These are phyloP conservation scores for Ctenicera cuprea DNA, from an alignment of 2,888 invertebrate genomes.

Conservation along the genomic window DNA sequence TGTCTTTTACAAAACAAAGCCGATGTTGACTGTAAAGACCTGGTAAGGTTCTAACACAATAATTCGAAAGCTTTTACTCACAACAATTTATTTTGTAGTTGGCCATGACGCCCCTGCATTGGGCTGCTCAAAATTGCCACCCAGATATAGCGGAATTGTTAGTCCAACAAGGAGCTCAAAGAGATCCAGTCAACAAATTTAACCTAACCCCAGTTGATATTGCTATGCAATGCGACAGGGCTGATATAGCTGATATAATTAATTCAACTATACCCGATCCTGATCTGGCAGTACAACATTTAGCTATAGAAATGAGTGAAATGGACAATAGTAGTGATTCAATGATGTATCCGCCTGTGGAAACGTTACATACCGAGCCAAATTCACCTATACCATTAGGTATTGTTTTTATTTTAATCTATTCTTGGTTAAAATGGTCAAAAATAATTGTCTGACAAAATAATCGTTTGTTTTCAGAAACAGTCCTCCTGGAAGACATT, in stretches of 20 bases:
- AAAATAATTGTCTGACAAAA: background rate
- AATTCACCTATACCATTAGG: constrained; percentile 56
- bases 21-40: constrained; percentile 84
- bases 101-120: constrained; percentile 94
- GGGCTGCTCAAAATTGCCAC: constrained; percentile 92
- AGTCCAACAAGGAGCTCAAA: constrained; percentile 84
- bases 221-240: constrained; percentile 79
- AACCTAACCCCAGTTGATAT: constrained; percentile 82
- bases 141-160: constrained; percentile 80
- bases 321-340: constrained; percentile 54
- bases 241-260: constrained; percentile 77
- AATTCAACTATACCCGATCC: constrained; percentile 67
- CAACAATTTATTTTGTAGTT: constrained; percentile 73
- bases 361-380: constrained; percentile 44
- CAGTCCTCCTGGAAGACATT: constrained; percentile 55
- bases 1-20: constrained; percentile 82
- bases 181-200: constrained; percentile 82
- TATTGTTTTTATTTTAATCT: too few species aligned
- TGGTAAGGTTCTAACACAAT: constrained; percentile 75
- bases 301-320: constrained; percentile 61
- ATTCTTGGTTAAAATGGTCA: too few species aligned
- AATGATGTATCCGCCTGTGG: constrained; percentile 35
- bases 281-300: constrained; percentile 61
- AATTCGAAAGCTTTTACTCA: background rate
- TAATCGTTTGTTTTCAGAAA: constrained; percentile 41